Evolutionary conservation across 2,888 invertebrate species (phyloP), one percentile per base, ranked within the genome.

Genomic region (Drosophila kanekoi): DNA sequence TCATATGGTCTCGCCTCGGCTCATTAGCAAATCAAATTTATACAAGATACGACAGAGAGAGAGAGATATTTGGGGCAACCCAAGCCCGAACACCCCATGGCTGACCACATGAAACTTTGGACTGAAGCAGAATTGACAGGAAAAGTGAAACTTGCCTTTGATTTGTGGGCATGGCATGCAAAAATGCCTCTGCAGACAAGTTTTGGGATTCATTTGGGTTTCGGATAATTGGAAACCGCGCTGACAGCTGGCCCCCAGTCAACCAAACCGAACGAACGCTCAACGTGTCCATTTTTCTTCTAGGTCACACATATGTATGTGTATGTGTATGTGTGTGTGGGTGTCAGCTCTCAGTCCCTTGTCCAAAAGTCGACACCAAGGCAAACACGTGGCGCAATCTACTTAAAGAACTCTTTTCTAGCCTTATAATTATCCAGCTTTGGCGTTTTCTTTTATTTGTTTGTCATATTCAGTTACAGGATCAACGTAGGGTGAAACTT

Each of bases 11-110:
- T 47, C 43, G 49, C 44, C 69, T 58, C 54, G 83, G 56, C 76
- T 82, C 87, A 87, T 82, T 82, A 82, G 81, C 70, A 84, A 82
- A 87, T 82, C 87, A 87, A 82, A 84, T 87, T 81, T 81, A 81
- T 87, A 70, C 79, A 75, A 66, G 66, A 64, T 53, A 52, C 44
- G 48, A 56, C 45, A 62, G 59, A 57, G 49, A 62, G 48, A 56
- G 48, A 62, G 59, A 57, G 49, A 62, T 49, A 52, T 49, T 20
- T 14, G 23, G 35, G 40, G 40, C 38, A 49, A 51, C 53, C 33
- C 69, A 69, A 43, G 37, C 40, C 49, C 37, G 40, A 53, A 3
- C 35, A 37, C 14, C 47, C 23, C 28, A 41, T 66, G 81, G 81
- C 74, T 68, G 68, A 77, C 87, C 81, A 71, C 83, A 86, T 51